Evolutionary conservation across 2,888 invertebrate species (phyloP).

Genomic region (Hydropsyche betteni): DNA sequence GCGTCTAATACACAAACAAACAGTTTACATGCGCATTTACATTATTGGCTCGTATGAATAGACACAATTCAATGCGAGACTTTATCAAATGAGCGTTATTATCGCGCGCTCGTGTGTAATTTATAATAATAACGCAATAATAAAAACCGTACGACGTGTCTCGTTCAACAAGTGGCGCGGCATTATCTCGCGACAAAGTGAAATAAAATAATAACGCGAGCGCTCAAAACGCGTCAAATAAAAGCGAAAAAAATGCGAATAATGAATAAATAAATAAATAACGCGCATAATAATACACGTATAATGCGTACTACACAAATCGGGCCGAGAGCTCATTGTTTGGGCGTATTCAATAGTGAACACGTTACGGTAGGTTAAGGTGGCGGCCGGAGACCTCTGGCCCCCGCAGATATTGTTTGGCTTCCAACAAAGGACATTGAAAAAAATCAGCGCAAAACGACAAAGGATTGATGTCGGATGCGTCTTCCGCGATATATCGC

Average conservation of each 20-base stretch:
- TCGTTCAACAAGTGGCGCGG: conserved; percentile 40
- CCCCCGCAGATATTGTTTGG: conserved; percentile 38
- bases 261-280: too few species aligned
- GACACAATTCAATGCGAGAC: conserved; percentile 5
- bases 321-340: conserved; percentile 44
- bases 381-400: conserved; percentile 23
- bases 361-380: conserved; percentile 48
- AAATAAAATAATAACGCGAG: conserved; percentile 46
- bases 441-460: conserved; percentile 30
- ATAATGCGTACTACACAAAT: neutral
- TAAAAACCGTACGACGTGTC: conserved; percentile 33
- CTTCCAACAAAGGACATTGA: conserved; percentile 36
- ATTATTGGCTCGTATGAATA: conserved; percentile 17
- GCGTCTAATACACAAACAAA: too few species aligned
- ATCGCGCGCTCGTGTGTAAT: conserved; percentile 9
- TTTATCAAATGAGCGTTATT: conserved; percentile 30
- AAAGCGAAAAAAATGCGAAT: too few species aligned
- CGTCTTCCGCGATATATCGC: too few species aligned
- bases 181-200: conserved; percentile 48
- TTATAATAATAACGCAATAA: conserved; percentile 4
- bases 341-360: conserved; percentile 39
- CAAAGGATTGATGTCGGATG: conserved; percentile 33
- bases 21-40: conserved; percentile 8
- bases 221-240: neutral
- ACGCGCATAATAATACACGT: too few species aligned